Base-by-base conservation (phyloP, 2,888 invertebrate genomes). In the Harmothoe impar region DNA sequence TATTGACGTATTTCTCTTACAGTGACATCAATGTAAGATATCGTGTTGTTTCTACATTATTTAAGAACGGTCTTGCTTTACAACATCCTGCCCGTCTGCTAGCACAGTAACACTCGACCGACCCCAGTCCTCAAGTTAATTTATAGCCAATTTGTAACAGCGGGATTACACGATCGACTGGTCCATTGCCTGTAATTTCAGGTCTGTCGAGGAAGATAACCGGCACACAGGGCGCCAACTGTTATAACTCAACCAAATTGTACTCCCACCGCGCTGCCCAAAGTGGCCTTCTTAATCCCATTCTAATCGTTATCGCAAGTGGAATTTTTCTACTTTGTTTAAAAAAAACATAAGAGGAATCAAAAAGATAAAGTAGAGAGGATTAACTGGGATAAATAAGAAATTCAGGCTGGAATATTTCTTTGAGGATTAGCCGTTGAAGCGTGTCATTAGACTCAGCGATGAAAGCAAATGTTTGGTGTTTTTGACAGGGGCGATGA, bases 161-260 rank as follows among this genome's bases (percentile, higher is more conserved):
- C 25, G 72, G 31, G 72, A 72, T 72, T 72, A 72, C 72, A 72
- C 72, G 72, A 72, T 72, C 31, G 72, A 72, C 72, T 72, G 72
- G 72, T 72, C 29, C n/a, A 29, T 72, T 25, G 72, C 29, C 25
- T 72, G 29, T 72, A 72, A 72, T 72, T 72, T 72, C 62, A 29
- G 72, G 72, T 29, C 72, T 29, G 72, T 72, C 29, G 29, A n/a
- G 25, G 29, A 25, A 29, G 72, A 25, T 72, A 72, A 72, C 72
- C 31, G 17, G 29, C 72, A 25, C n/a, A 25, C 72, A n/a, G 29
- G 31, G 72, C 29, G 72, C 0, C 29, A 25, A 72, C 15, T 5
- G 72, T 72, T 72, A 72, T 72, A 72, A 72, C 72, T 72, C 72
- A 29, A 29, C 29, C 31, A 72, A n/a, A 62, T 20, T 15, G 62